Conservation (phyloP, 2,797 vertebrate genomes). For the Falco naumanni region DNA sequence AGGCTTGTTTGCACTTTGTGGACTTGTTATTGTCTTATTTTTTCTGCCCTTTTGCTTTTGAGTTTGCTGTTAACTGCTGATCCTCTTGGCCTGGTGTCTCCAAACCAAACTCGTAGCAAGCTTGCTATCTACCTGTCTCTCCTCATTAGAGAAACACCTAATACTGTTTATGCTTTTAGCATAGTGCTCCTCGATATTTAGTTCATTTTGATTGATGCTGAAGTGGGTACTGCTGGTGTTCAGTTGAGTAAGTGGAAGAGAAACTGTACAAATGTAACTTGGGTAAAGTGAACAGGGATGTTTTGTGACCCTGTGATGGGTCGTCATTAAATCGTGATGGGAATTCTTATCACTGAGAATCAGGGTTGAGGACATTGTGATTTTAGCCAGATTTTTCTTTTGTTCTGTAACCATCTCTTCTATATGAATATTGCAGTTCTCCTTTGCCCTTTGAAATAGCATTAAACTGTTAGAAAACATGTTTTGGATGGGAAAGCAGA, state of each 20-base stretch:
- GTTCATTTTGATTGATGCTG: background rate
- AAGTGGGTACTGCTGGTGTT: background rate
- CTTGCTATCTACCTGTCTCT: accelerated
- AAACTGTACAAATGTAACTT: background rate
- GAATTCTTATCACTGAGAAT: background rate
- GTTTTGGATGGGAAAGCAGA: background rate
- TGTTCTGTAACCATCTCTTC: background rate
- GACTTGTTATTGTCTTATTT: background rate
- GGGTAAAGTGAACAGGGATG: background rate
- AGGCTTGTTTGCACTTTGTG: background rate
- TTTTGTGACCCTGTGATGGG: background rate
- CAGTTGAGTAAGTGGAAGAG: background rate
- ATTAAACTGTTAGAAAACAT: background rate
- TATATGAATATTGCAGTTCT: background rate
- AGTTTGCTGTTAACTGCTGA: background rate
- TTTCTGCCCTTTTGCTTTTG: background rate
- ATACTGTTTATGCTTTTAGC: background rate
- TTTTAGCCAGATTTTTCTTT: background rate
- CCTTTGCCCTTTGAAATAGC: background rate
- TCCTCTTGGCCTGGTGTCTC: background rate
- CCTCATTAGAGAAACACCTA: background rate
- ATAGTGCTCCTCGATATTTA: background rate
- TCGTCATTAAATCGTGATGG: background rate
- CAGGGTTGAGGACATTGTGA: accelerated
- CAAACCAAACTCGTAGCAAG: background rate